Base-by-base conservation (phyloP, 2,113 vertebrate genomes). In the Campylomormyrus tamandua region DNA sequence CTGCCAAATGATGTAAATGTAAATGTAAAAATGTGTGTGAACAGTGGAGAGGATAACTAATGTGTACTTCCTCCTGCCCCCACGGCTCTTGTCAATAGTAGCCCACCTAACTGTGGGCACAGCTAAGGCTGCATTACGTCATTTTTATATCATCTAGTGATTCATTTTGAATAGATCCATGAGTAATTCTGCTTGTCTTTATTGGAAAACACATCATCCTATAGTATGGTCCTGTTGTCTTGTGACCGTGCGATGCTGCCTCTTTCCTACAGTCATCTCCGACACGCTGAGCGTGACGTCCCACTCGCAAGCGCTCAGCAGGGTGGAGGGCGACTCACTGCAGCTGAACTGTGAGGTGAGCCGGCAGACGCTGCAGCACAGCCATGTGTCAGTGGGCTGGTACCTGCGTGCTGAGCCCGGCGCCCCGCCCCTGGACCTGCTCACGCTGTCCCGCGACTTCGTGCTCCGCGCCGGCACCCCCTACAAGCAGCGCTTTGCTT, bases 341-440 rank as follows among this genome's bases (percentile, higher is more conserved):
- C 97, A 98, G 94, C 96, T 99, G 42, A 97, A 94, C 49, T 99
- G 98, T 0, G 98, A 98, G 90, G 97, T 98, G 74, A 95, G 96
- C 19, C 96, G 96, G 0, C 96, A 95, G 93, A 99, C 98, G 0
- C 13, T 89, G 66, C 98, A 98, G 91, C 98, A 99, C 94, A 99
- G 97, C 62, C 98, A 99, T 46, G 49, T 99, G 80, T 98, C 98
- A 0, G 97, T 99, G 7, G 94, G 97, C 35, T 99, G 98, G 98
- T 98, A 96, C 91, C 95, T 97, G 88, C 96, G 96, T 77, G 95
- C 96, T 0, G 97, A 99, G 92, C 92, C 52, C 2, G 94, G 94
- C 0, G 90, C 92, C 0, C 92, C 95, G 0, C 95, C 97, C 0
- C 96, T 97, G 87, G 98, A 99, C 94, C 91, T 99, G 91, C 96